These are phyloP conservation scores for Neoaliturus tenellus DNA, from an alignment of 2,888 invertebrate species.

Conservation along the genomic window DNA sequence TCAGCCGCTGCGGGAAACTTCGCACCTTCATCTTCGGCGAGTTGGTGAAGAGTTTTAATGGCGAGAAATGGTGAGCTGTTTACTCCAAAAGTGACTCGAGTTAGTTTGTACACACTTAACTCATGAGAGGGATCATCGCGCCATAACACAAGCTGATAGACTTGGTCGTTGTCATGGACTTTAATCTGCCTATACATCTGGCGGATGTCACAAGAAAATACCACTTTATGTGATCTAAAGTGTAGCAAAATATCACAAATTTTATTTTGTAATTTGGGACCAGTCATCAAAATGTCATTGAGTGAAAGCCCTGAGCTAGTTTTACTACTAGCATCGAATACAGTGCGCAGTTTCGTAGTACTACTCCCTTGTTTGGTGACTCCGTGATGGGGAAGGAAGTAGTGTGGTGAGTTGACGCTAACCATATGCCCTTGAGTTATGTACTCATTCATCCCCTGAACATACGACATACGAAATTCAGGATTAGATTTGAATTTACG, in stretches of 20 bases:
- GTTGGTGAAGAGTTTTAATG: conserved; percentile 59
- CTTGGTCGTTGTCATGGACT: conserved; percentile 32
- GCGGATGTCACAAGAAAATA: conserved; percentile 50
- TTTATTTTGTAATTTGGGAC: conserved; percentile 35
- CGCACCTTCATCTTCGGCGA: conserved; percentile 56
- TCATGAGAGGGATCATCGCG: background rate
- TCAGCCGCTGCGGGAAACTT: conserved; percentile 57
- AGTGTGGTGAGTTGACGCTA: background rate
- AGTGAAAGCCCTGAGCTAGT: conserved; percentile 1
- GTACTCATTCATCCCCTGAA: background rate
- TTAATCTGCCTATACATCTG: conserved; percentile 49
- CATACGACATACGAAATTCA: background rate
- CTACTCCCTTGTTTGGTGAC: background rate
- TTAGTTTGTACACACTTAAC: conserved; percentile 58
- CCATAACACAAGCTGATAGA: conserved; percentile 35
- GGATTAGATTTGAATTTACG: background rate
- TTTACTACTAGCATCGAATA: background rate
- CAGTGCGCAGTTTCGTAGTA: background rate
- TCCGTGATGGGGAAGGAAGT: background rate
- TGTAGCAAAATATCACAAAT: conserved; percentile 40
- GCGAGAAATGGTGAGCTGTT: conserved; percentile 62
- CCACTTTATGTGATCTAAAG: conserved; percentile 10
- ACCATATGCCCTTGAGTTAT: background rate
- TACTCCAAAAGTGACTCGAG: conserved; percentile 64
- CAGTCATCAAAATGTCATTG: conserved; percentile 4